Evolutionary conservation across 2,888 invertebrate species (phyloP), one percentile per base, ranked within the genome.

Genomic region (Timandra comae): DNA sequence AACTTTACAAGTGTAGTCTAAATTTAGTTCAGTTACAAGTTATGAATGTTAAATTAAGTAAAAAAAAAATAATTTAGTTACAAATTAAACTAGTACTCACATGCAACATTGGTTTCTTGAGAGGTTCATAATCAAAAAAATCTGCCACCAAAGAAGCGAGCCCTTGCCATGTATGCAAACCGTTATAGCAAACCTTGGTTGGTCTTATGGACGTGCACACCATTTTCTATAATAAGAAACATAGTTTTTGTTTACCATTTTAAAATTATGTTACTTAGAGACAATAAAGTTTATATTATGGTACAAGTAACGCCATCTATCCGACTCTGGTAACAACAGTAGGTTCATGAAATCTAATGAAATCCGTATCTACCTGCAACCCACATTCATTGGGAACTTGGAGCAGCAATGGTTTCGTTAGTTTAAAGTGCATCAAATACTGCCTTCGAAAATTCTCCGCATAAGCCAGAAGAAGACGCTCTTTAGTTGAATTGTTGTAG

Each of bases 151-250:
- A 91, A 27, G 87, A 81, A 0, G 93, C 88, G 49, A 92, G 88
- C 23, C 91, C 91, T 57, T 91, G 87, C 90, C 93, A 93, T 25
- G 88, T 87, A 56, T 88, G 89, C 25, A 96, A 86, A 51, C 91
- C 90, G 5, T 89, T 84, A 73, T 88, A 93, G 9, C 91, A 89
- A 35, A 95, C 86, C 44, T 90, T 90, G 7, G 94, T 94, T 11
- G 94, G 93, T 25, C 93, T 87, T 43, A 97, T 89, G 2, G 93
- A 91, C 3, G 94, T 93, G 50, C 94, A 94, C 23, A 96, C 94
- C 87, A 96, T 93, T 90, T 96, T 97, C 94, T 96, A 67, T 67
- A 75, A 16, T 16, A 52, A 33, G 28, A 39, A 19, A 32, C n/a
- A n/a, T n/a, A n/a, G n/a, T n/a, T n/a, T n/a, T n/a, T n/a, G n/a